These are phyloP conservation scores for Silurus meridionalis DNA, from an alignment of 2,113 vertebrate species.

Conservation along the genomic window DNA sequence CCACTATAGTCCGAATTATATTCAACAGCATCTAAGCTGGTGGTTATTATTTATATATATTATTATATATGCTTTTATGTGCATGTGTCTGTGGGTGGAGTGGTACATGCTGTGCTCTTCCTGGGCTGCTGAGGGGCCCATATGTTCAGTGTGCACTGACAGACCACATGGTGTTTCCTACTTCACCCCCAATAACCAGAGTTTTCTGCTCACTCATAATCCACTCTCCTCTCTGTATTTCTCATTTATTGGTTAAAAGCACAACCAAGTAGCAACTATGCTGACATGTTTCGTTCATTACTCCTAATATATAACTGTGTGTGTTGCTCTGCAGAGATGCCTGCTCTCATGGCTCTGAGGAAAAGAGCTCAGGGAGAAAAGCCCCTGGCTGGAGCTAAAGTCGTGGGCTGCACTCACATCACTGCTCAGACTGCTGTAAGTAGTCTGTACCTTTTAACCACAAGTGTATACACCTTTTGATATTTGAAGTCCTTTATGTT, in stretches of 20 bases:
- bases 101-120: conserved; percentile 27
- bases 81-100: background rate
- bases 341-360: conserved; percentile 94
- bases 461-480: background rate
- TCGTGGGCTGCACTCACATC: conserved; percentile 98
- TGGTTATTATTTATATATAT: background rate
- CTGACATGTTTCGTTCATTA: background rate
- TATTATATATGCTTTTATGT: background rate
- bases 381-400: conserved; percentile 94
- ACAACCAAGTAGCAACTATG: background rate
- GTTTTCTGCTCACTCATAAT: background rate
- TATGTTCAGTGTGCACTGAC: conserved; percentile 45
- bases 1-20: background rate
- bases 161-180: conserved; percentile 22
- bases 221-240: background rate
- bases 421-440: conserved; percentile 97
- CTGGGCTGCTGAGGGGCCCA: conserved; percentile 48
- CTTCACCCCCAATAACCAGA: conserved; percentile 25
- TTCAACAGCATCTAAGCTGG: background rate
- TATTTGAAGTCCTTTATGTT: background rate
- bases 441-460: conserved; percentile 17
- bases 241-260: background rate
- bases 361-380: conserved; percentile 99
- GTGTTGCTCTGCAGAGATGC: conserved; percentile 82
- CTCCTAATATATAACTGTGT: background rate